Evolutionary conservation across 2,797 vertebrate genomes (phyloP).

Genomic region (Coilia nasus): DNA sequence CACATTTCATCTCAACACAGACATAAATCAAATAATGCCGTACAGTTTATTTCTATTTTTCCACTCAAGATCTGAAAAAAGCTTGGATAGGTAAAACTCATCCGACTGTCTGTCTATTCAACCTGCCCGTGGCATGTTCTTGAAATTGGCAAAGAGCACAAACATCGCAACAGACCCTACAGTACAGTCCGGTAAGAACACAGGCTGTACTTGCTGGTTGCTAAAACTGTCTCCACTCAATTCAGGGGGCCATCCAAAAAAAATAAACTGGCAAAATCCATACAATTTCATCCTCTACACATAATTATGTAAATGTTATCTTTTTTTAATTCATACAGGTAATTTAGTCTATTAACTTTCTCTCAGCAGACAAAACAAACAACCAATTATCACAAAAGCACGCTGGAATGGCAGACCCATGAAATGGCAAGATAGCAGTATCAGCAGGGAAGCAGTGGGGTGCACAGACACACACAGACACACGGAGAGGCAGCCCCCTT

Average conservation of each 20-base stretch:
- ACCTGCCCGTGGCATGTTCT: neutral
- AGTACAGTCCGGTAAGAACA: neutral
- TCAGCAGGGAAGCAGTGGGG: neutral
- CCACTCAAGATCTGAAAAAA: neutral
- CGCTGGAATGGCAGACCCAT: neutral
- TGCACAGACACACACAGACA: too few relatives aligned
- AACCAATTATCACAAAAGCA: neutral
- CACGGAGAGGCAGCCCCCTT: neutral
- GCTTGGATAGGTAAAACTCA: neutral
- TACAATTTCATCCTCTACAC: too few relatives aligned
- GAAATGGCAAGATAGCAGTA: neutral
- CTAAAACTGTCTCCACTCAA: neutral
- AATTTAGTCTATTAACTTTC: neutral
- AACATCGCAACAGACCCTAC: neutral
- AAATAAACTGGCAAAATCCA: too few relatives aligned
- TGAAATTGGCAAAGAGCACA: slow-evolving; percentile 2
- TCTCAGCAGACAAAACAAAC: neutral
- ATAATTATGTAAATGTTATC: too few relatives aligned
- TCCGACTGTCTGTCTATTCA: neutral
- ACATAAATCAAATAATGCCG: neutral
- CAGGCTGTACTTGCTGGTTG: neutral
- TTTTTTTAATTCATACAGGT: neutral
- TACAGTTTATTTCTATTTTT: neutral
- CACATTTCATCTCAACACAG: neutral
- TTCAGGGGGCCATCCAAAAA: neutral